Conservation (phyloP, 2,113 vertebrate genomes). For the Megalops atlanticus region DNA sequence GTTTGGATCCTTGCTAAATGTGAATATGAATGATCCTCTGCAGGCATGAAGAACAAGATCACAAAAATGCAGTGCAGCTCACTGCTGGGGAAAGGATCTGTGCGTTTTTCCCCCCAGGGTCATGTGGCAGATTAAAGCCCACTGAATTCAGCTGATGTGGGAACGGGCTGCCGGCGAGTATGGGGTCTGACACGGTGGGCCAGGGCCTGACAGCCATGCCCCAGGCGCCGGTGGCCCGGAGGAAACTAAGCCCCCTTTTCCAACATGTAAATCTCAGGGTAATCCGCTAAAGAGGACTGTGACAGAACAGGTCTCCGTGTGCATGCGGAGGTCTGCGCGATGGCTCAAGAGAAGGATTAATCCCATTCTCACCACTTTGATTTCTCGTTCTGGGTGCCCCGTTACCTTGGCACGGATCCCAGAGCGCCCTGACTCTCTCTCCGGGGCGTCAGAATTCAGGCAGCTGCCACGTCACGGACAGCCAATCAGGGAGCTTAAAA, state of each 20-base stretch:
- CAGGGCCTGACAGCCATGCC: background rate
- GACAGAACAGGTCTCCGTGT: background rate
- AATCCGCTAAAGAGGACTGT: background rate
- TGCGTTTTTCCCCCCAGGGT: constrained; percentile 7
- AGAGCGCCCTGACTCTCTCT: constrained; percentile 19
- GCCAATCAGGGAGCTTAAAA: constrained; percentile 18
- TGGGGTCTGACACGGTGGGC: background rate
- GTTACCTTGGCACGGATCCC: constrained; percentile 23
- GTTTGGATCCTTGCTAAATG: background rate
- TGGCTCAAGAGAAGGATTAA: constrained; percentile 38
- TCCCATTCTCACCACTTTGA: constrained; percentile 42
- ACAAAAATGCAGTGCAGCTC: background rate
- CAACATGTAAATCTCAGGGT: constrained; percentile 11
- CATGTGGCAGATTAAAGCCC: constrained; percentile 18
- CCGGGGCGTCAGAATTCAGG: constrained; percentile 21
- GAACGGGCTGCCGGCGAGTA: background rate
- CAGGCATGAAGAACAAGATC: background rate
- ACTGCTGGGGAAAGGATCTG: background rate
- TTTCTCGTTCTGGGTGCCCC: constrained; percentile 36
- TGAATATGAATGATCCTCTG: constrained; percentile 8
- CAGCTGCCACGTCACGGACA: background rate
- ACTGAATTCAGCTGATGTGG: constrained; percentile 1
- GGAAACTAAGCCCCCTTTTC: constrained; percentile 21
- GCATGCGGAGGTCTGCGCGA: constrained; percentile 16
- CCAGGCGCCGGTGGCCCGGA: background rate